phyloP scores from a whole-genome alignment of 2,888 invertebrate genomes.

The Podabrus alpinus region DNA sequence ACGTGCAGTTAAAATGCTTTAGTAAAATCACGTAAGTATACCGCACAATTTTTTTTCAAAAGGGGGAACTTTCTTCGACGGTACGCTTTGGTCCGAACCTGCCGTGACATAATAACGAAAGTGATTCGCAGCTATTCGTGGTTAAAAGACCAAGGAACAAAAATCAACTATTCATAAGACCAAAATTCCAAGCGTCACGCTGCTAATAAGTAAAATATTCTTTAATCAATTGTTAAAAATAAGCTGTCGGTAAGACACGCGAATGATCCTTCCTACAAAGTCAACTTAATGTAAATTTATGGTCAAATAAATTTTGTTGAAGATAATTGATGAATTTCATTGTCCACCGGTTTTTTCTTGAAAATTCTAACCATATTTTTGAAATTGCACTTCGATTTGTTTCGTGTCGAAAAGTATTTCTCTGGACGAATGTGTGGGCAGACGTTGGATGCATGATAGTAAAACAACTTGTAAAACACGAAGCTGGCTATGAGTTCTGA shows the following conservation, averaged over 20 bases:
- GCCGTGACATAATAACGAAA: not conserved
- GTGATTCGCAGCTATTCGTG: not conserved
- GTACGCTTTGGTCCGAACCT: no score
- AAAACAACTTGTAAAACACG: conserved; percentile 32
- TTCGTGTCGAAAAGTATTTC: conserved; percentile 12
- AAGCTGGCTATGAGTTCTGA: conserved; percentile 32
- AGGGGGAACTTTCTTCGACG: not conserved
- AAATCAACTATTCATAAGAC: not conserved
- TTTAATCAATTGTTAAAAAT: conserved; percentile 8
- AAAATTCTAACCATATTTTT: not conserved
- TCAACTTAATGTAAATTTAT: conserved; percentile 8
- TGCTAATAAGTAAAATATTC: conserved; percentile 6
- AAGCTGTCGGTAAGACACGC: conserved; percentile 8
- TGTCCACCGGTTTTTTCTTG: not conserved
- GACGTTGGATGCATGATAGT: conserved; percentile 28
- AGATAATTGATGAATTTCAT: conserved; percentile 9
- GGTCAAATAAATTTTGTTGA: conserved; percentile 1
- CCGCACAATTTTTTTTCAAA: conserved; percentile 5
- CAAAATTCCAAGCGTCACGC: conserved; percentile 8
- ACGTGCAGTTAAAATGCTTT: conserved; percentile 9
- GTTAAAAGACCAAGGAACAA: not conserved
- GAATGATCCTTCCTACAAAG: conserved; percentile 9
- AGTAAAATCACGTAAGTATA: not conserved
- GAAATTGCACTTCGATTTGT: conserved; percentile 9
- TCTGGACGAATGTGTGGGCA: conserved; percentile 18